Percentiles rank a stretch among this genome's conserved stretches.
Evolutionary conservation across 2,888 invertebrate species (phyloP).

Genomic region (Ennomos fuscantarius): DNA sequence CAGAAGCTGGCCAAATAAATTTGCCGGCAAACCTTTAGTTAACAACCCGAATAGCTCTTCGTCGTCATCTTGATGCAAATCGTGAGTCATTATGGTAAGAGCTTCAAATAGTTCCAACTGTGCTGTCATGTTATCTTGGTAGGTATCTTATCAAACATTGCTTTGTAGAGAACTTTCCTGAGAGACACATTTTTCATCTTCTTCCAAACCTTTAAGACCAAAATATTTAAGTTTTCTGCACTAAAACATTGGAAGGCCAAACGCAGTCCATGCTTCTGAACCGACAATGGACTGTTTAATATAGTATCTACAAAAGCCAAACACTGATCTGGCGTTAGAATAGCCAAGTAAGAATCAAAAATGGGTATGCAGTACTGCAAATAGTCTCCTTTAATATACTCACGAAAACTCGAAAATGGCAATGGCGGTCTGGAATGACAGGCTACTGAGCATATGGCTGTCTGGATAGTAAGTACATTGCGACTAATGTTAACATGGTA

Average conservation of each 20-base stretch:
- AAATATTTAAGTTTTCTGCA: constrained; percentile 46
- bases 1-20: constrained; percentile 2
- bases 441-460: constrained; percentile 56
- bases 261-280: constrained; percentile 63
- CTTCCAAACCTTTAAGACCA: constrained; percentile 53
- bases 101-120: constrained; percentile 50
- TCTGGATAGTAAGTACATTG: constrained; percentile 49
- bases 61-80: constrained; percentile 56
- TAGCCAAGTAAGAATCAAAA: constrained; percentile 53
- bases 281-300: constrained; percentile 55
- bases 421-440: constrained; percentile 58
- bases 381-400: constrained; percentile 45
- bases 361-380: constrained; percentile 39
- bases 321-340: constrained; percentile 49
- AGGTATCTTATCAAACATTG: constrained; percentile 48
- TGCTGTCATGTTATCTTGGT: constrained; percentile 22
- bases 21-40: background rate
- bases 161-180: constrained; percentile 53
- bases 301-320: constrained; percentile 52
- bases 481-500: constrained; percentile 45
- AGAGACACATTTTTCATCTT: constrained; percentile 58
- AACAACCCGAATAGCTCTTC: constrained; percentile 50
- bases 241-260: constrained; percentile 59
- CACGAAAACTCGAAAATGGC: constrained; percentile 46
- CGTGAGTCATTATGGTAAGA: constrained; percentile 51